Conservation (phyloP, 2,797 vertebrate genomes). For the Eulemur mongoz region DNA sequence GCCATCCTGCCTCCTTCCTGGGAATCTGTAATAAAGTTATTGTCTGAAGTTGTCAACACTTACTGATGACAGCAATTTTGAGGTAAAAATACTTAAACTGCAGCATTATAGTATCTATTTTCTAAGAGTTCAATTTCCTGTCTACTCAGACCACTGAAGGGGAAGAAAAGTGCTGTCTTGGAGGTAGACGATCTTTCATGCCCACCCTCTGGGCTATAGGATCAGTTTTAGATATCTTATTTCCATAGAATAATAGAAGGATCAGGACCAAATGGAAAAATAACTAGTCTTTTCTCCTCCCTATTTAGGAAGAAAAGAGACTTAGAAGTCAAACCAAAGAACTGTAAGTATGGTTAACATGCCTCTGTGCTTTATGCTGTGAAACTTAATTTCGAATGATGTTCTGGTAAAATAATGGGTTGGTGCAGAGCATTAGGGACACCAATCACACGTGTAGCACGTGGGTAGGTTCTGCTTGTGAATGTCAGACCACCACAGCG, state of each 20-base stretch:
- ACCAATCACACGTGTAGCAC: accelerated
- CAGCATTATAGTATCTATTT: neutral
- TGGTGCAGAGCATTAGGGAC: accelerated
- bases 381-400: neutral
- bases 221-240: neutral
- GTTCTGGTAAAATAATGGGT: neutral
- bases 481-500: neutral
- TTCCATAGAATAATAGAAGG: neutral
- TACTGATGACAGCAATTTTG: neutral
- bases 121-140: neutral
- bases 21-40: neutral
- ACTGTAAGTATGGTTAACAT: slow-evolving; percentile 82
- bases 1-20: neutral
- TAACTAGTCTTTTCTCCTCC: slow-evolving; percentile 10
- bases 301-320: slow-evolving; percentile 91
- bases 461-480: neutral
- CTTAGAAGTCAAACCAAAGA: slow-evolving; percentile 90
- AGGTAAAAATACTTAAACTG: neutral
- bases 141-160: neutral
- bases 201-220: neutral
- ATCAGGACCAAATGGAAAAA: neutral
- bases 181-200: neutral
- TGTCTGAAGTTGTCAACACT: neutral
- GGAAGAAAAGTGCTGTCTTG: neutral
- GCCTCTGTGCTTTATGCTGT: neutral